Base-by-base conservation (phyloP, 2,888 invertebrate species). In the Philhelius pedissequus region DNA sequence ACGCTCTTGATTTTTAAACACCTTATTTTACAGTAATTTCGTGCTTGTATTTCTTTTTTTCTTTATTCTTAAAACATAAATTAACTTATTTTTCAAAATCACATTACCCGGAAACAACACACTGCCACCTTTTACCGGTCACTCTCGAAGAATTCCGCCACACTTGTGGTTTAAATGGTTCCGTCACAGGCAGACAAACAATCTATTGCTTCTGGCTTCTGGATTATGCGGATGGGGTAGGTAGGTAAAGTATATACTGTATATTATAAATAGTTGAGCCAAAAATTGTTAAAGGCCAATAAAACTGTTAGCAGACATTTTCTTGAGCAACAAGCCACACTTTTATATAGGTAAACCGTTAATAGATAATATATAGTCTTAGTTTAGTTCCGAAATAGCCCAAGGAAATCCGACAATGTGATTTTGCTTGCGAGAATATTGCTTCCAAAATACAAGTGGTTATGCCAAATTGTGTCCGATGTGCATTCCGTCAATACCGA, bases 401-500 rank as follows among this genome's bases (percentile, higher is more conserved):
- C 79, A 74, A 69, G 83, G 83, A 79, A 74, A 83, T 78, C 69
- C 69, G 74, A 62, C 60, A 40, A 5, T 15, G n/a, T n/a, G 27
- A 83, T 74, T 79, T 73, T 78, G 45, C 78, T 73, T 77, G 68
- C 66, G 70, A 71, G 64, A 79, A 80, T 54, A 71, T 71, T 38
- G 58, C 54, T 62, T 71, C 27, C 66, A 70, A 75, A 25, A 30
- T 27, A 68, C 66, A 73, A 77, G 52, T 45, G 78, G n/a, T 62
- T 78, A 30, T 18, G 27, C 54, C 69, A 74, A 80, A 84, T 75
- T 71, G 75, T 84, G 84, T 80, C 84, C 75, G 84, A 79, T 84
- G 84, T 75, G 75, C 74, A 84, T 84, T 83, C 79, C 79, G 79
- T 84, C 79, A 71, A 79, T 79, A 75, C 64, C 84, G 66, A 70